Evolutionary conservation across 1,140 invertebrate genomes (phyloP), one percentile per base, ranked within the genome.

Genomic region (Trichoplusia ni): DNA sequence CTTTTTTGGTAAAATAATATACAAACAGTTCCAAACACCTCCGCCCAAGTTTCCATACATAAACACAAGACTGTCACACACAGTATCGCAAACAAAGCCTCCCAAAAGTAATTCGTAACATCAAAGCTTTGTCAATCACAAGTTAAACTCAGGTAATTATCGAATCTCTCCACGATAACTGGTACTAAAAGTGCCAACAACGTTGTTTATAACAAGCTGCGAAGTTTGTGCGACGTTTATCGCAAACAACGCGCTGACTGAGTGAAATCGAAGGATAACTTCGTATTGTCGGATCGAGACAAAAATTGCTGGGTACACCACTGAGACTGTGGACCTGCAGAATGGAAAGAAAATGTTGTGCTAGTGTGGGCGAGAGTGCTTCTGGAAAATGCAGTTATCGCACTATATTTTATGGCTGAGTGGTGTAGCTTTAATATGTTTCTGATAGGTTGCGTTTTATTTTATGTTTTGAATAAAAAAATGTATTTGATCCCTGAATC

Each of bases 241-340:
- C 53, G 37, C 53, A 40, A 42, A 40, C 37, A 42, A 19, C 11
- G 44, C 13, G 37, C 53, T 69, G 67, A 64, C 60, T 67, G 71
- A 73, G 66, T 62, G 71, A 67, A 69, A 74, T 74, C 72, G 72
- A 69, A 71, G 71, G 69, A 74, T 74, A 74, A 74, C 64, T 74
- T 69, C 62, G 69, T 74, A 71, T 65, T 71, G 72, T 74, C 62
- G 61, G 44, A 51, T 18, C 40, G 59, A 66, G 67, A 71, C 65
- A 66, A 71, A 71, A 74, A 69, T 67, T 59, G 58, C 42, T 40
- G 6, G 21, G 16, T 27, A 31, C 42, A 59, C 67, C 29, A 54
- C 65, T 2, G 40, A 18, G 9, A 38, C 51, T 64, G 38, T 27
- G 18, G 13, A 62, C 18, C 38, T 60, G 27, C 19, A 14, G 8